Evolutionary conservation across 2,113 vertebrate genomes (phyloP), one percentile per base, ranked within the genome.

Genomic region (Emydura subglobosa): DNA sequence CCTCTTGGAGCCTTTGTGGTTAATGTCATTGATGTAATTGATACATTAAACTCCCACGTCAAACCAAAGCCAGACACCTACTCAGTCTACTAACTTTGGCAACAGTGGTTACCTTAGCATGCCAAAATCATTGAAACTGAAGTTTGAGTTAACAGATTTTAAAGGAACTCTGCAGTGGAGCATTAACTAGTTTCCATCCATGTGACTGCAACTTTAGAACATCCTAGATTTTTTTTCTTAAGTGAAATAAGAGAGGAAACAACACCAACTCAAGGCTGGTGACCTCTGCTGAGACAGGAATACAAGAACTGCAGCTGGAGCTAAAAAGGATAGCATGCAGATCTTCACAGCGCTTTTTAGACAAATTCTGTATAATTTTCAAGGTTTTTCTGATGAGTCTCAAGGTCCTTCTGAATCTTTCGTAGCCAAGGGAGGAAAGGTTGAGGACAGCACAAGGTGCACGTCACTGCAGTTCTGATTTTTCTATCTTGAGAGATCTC

Each of bases 371-470:
- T 6, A 74, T 4, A 42, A 1, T 1, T 19, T 59, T 44, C 0
- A 2, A 57, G 87, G 51, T 1, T 1, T 39, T 94, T 88, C 86
- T 81, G 59, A 82, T 80, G 85, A 16, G 8, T 42, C 79, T 44
- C 19, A 3, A 3, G 29, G 21, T 94, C 78, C 42, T 74, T 80
- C 55, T n/a, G 85, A 29, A 78, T 47, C 74, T 47, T 78, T 24
- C 16, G 74, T 29, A 25, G 11, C 89, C 1, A 4, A 94, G 92
- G 89, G 95, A 88, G 92, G 79, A 96, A 88, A 94, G 89, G 87
- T 96, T 95, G 96, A 96, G 81, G 87, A 82, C 89, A 95, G 74
- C 22, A 44, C 79, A 78, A 57, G 85, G 87, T 2, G 83, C 7
- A 0, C 53, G 87, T 85, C 27, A 29, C 50, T 83, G 83, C 79